These are phyloP conservation scores for Drosophila testacea DNA, from an alignment of 2,888 invertebrate genomes.

Conservation along the genomic window DNA sequence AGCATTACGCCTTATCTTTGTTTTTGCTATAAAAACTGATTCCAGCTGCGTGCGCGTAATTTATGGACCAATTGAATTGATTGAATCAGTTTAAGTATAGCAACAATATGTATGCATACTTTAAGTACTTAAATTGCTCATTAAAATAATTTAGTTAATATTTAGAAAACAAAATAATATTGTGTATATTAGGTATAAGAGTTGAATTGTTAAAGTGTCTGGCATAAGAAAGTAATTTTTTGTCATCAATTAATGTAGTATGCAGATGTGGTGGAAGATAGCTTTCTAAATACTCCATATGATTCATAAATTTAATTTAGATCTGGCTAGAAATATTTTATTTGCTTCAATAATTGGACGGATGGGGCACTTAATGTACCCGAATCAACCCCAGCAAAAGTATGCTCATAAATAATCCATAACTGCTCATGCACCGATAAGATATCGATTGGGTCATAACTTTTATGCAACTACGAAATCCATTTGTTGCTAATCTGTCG, in stretches of 20 bases:
- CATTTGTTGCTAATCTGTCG: slow-evolving; percentile 51
- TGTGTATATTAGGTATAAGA: not conserved
- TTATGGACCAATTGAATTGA: slow-evolving; percentile 37
- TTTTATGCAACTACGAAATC: slow-evolving; percentile 48
- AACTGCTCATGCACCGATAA: slow-evolving; percentile 34
- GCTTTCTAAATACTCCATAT: too few species aligned
- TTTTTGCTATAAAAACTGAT: slow-evolving; percentile 17
- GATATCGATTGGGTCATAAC: slow-evolving; percentile 40
- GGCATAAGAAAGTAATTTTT: not conserved
- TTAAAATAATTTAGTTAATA: not conserved
- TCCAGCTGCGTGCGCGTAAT: slow-evolving; percentile 21
- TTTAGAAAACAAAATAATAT: not conserved
- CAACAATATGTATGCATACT: not conserved
- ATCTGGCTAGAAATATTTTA: not conserved
- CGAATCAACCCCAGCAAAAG: slow-evolving; percentile 15
- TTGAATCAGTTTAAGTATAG: slow-evolving; percentile 7
- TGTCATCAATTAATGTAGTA: not conserved
- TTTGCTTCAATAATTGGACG: not conserved
- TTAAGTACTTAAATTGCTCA: slow-evolving; percentile 4
- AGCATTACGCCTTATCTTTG: slow-evolving; percentile 41
- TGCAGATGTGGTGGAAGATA: too few species aligned
- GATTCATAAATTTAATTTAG: not conserved
- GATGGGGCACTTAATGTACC: not conserved
- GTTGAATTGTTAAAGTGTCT: not conserved
- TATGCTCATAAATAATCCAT: slow-evolving; percentile 45